Conservation (phyloP, 2,888 invertebrate genomes). For the Ophraella communa region DNA sequence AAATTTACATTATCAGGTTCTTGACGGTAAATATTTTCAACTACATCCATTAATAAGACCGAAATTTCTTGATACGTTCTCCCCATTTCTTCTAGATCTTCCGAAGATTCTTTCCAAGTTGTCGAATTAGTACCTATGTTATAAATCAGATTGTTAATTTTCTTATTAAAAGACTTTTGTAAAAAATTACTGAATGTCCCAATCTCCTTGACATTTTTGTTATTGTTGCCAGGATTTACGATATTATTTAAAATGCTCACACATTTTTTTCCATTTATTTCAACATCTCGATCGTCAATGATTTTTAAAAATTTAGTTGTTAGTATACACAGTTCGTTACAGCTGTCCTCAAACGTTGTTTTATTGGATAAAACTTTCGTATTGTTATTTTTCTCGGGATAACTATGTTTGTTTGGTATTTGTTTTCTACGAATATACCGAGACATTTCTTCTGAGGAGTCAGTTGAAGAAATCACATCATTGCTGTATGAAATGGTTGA, state of each 20-base stretch:
- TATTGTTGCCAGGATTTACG: neutral
- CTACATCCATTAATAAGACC: neutral
- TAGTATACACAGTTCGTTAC: neutral
- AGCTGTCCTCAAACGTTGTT: neutral
- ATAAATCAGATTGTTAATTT: neutral
- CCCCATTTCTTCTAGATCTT: neutral
- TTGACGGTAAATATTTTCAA: neutral
- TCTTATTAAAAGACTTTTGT: neutral
- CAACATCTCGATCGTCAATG: neutral
- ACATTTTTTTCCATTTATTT: neutral
- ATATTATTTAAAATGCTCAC: neutral
- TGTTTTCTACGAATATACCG: neutral
- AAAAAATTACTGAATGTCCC: neutral
- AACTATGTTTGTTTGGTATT: neutral
- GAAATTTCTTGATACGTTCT: neutral
- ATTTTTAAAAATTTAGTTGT: neutral
- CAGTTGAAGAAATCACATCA: neutral
- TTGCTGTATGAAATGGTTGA: neutral
- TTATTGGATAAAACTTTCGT: neutral
- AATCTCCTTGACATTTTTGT: neutral
- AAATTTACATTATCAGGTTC: neutral
- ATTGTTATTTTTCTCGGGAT: neutral
- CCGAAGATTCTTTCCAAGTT: neutral
- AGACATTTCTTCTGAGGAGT: neutral
- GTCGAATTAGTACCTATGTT: neutral